Base-by-base conservation (phyloP, 2,888 invertebrate genomes). In the Metacarcinus magister region DNA sequence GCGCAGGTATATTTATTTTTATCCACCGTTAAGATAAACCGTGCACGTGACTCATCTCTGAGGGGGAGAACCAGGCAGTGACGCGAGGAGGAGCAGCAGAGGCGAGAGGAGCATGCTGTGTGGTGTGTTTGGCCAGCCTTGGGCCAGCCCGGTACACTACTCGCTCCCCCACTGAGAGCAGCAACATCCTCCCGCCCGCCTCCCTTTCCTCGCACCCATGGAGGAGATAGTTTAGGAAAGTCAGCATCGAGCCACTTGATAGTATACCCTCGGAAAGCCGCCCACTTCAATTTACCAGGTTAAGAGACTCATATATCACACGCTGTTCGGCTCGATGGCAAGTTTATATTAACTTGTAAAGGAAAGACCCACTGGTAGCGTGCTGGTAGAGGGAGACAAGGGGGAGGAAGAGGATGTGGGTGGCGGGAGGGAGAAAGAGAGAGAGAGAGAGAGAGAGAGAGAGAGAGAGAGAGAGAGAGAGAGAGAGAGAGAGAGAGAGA, bases 1-100 rank as follows among this genome's bases (percentile, higher is more conserved):
- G 44, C 39, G 28, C 13, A 92, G 46, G 46, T 91, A 46, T 91
- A 23, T 46, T n/a, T 54, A 91, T 43, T 44, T 87, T 39, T 87
- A 87, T 87, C 87, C 87, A 87, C 87, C 87, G 87, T 87, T 87
- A 87, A 87, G 87, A 39, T 32, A 39, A 5, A 87, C n/a, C 87
- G 2, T 82, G 28, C 87, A 19, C 87, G 39, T 87, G 87, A 87
- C 87, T 87, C 87, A 87, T 87, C 87, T 32, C 16, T 5, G 75
- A 75, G 75, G 10, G 75, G 28, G 28, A 75, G n/a, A 23, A 28
- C 7, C 28, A 75, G n/a, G 28, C 28, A 75, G 75, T 10, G 75
- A 75, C 19, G 75, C n/a, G 75, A 75, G 75, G 28, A 28, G 28
- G n/a, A 75, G 75, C n/a, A 28, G 1, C 8, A 4, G 39, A 87